These are phyloP conservation scores for Epinephelus moara DNA, from an alignment of 2,113 vertebrate species.

Conservation along the genomic window DNA sequence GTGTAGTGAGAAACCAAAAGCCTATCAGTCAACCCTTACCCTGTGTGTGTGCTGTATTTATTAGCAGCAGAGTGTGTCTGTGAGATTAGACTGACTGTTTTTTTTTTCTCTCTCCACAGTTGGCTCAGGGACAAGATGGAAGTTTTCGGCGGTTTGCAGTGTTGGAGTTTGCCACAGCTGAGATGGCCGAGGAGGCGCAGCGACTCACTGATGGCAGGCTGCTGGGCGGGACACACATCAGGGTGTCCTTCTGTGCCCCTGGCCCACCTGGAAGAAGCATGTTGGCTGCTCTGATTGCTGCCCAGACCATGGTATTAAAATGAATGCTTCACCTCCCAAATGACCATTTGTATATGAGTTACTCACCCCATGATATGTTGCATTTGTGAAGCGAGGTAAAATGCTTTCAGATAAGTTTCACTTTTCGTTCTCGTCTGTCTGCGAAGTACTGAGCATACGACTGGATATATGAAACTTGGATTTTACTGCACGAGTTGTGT, in stretches of 20 bases:
- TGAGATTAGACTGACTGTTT: not conserved
- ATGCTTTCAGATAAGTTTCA: too few species aligned
- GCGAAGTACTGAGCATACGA: too few species aligned
- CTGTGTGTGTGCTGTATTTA: not conserved
- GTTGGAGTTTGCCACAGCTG: constrained; percentile 88
- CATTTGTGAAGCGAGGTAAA: too few species aligned
- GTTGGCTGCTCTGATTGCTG: constrained; percentile 93
- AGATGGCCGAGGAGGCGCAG: constrained; percentile 89
- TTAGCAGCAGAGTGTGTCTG: not conserved
- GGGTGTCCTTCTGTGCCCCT: constrained; percentile 93
- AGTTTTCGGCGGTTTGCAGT: constrained; percentile 92
- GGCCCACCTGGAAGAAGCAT: constrained; percentile 94
- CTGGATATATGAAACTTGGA: too few species aligned
- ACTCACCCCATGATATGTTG: too few species aligned
- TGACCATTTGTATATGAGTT: too few species aligned
- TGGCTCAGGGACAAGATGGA: constrained; percentile 93
- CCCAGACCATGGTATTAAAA: constrained; percentile 90
- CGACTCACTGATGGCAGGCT: constrained; percentile 82
- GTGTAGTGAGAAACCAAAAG: not conserved
- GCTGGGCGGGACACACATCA: constrained; percentile 85
- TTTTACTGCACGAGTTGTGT: too few species aligned
- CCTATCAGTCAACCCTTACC: not conserved
- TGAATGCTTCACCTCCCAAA: too few species aligned
- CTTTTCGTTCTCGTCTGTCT: too few species aligned
- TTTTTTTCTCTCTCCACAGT: constrained; percentile 70